Evolutionary conservation across 2,113 vertebrate genomes (phyloP), one percentile per base, ranked within the genome.

Genomic region (Brachyhypopomus occidentalis): DNA sequence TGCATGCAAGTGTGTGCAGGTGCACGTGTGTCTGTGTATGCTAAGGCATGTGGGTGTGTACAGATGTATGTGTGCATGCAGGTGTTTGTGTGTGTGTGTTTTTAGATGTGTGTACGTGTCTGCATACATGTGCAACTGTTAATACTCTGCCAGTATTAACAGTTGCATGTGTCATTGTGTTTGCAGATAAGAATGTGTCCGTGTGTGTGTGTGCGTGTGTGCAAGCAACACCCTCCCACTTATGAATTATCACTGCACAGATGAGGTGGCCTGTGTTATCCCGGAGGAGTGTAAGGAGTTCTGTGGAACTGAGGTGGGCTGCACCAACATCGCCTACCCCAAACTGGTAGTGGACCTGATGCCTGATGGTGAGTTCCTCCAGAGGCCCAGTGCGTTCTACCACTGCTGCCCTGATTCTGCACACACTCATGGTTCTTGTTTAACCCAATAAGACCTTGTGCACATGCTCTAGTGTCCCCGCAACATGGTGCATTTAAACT

Each of bases 281-380:
- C 97, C 98, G 7, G 77, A 77, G 0, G 2, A 91, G 81, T 99
- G 97, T 86, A 0, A 84, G 48, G 0, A 8, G 6, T 5, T 91
- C 36, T 99, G 98, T 1, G 95, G 90, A 3, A 85, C 95, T 0
- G 0, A 78, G 0, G 96, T 98, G 56, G 98, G 98, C 83, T 99
- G 98, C 60, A 92, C 88, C 78, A 99, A 99, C 87, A 94, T 98
- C 0, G 98, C 98, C 41, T 98, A 96, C 48, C 97, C 98, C 0
- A 97, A 93, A 75, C 63, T 99, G 85, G 98, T 98, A 70, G 91
- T 99, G 70, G 93, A 96, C 52, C 95, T 99, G 36, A 98, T 99
- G 97, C 98, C 98, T 3, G 41, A 95, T 0, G 98, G 98, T 99
- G 83, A 87, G 95, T 14, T 20, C 17, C 2, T 23, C 16, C 2